A percentile compares a stretch with the other conserved stretches of the same genome.
phyloP scores from a whole-genome alignment of 2,113 vertebrate species.

The Podocnemis expansa region DNA sequence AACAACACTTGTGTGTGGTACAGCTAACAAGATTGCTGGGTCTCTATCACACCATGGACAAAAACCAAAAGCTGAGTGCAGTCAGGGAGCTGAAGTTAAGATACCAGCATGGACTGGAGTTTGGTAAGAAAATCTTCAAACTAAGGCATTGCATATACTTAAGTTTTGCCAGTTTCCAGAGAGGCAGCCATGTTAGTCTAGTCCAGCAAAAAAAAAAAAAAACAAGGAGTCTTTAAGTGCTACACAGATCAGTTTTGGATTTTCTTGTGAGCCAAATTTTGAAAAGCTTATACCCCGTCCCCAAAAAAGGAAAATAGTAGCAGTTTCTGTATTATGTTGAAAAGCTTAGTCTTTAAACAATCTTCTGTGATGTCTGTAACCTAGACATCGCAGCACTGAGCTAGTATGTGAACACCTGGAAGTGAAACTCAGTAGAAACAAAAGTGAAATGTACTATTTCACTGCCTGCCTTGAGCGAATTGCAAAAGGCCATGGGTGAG shows the following conservation, averaged over 20 bases:
- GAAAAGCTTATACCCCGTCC: neutral
- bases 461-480: neutral
- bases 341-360: neutral
- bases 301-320: neutral
- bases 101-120: constrained; percentile 91
- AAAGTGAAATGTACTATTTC: neutral
- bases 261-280: neutral
- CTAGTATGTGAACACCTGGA: neutral
- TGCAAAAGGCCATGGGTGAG: neutral
- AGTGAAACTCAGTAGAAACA: neutral
- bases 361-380: neutral
- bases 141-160: neutral
- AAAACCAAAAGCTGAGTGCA: constrained; percentile 82
- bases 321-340: neutral
- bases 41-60: constrained; percentile 86
- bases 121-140: constrained; percentile 82
- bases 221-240: too few species aligned
- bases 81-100: constrained; percentile 88
- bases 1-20: constrained; percentile 93
- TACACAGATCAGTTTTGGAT: neutral
- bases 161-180: too few species aligned
- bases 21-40: constrained; percentile 92
- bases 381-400: neutral
- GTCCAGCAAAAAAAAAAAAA: too few species aligned
- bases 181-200: too few species aligned